phyloP scores from a whole-genome alignment of 2,888 invertebrate genomes.

The Drosophila helvetica region DNA sequence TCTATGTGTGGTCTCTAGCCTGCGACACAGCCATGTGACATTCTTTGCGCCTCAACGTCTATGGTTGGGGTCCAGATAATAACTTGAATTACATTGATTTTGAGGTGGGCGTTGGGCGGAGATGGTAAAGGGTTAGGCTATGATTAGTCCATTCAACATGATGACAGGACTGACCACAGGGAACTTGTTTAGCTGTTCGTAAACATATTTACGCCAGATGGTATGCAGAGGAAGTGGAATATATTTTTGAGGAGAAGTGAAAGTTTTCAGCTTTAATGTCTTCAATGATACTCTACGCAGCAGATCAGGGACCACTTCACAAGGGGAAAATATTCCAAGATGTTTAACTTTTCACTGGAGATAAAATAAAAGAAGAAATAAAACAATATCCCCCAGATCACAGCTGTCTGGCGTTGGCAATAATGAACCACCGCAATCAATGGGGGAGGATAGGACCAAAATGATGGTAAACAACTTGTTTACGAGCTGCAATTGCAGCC shows the following conservation, averaged over 20 bases:
- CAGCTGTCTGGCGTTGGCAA: conserved; percentile 2
- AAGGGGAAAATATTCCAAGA: too few species aligned
- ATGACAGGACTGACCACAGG: neutral
- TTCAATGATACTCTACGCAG: too few species aligned
- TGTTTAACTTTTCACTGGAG: too few species aligned
- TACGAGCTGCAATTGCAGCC: conserved; percentile 1
- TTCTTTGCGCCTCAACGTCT: neutral
- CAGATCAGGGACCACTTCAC: too few species aligned
- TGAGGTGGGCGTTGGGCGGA: neutral
- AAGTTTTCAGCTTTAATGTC: neutral
- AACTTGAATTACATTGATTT: conserved; percentile 9
- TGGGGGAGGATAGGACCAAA: neutral
- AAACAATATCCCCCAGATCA: neutral
- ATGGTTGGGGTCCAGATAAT: neutral
- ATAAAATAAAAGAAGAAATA: neutral
- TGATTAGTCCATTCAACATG: neutral
- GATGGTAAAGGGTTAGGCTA: neutral
- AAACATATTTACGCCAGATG: neutral
- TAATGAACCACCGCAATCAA: conserved; percentile 20
- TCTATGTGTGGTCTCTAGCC: neutral
- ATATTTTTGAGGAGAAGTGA: too few species aligned
- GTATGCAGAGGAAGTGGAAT: neutral
- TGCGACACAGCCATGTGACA: neutral
- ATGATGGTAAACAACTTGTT: conserved; percentile 5
- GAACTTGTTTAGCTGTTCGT: neutral